Base-by-base conservation (phyloP, 2,113 vertebrate species). In the Misgurnus mizolepis region DNA sequence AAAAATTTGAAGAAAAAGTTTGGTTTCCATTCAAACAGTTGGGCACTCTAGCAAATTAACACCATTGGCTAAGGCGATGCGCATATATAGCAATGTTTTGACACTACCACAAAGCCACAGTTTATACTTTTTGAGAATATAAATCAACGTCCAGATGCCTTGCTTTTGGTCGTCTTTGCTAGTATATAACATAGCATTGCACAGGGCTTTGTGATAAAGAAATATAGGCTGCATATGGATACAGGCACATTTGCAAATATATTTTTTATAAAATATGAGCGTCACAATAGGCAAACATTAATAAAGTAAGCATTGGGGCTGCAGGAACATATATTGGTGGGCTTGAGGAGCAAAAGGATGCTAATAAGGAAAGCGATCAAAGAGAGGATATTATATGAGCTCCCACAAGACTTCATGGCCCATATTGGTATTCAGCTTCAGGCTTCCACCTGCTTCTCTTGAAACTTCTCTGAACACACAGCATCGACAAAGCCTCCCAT, bases 311-410 rank as follows among this genome's bases (percentile, higher is more conserved):
- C 67, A 40, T 27, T 50, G 40, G 78, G 43, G 45, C 56, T 80
- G 78, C 49, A 40, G 8, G 78, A 74, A 53, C 56, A 66, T 60
- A 67, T 61, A 74, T 74, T 67, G 65, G 74, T 66, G 68, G 41
- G 56, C 34, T 80, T 71, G 49, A 0, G 14, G 18, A 56, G 70
- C 6, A 9, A 43, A 62, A 45, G 39, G 64, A 75, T 75, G 70
- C 79, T 80, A 75, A 81, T 75, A 75, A 67, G 50, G 50, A 66
- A 81, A 61, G 62, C 49, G 79, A 81, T 75, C 79, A 81, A 75
- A 81, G 53, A 3, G 53, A 67, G 71, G 64, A 75, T 75, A 62
- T 67, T 81, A 43, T 75, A 49, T 9, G 40, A 75, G 61, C 49
- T 81, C 79, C 79, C 79, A 27, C 71, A 75, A 60, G 71, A 81